These are phyloP conservation scores for Mastacembelus armatus DNA, from an alignment of 2,797 vertebrate species.

Conservation along the genomic window DNA sequence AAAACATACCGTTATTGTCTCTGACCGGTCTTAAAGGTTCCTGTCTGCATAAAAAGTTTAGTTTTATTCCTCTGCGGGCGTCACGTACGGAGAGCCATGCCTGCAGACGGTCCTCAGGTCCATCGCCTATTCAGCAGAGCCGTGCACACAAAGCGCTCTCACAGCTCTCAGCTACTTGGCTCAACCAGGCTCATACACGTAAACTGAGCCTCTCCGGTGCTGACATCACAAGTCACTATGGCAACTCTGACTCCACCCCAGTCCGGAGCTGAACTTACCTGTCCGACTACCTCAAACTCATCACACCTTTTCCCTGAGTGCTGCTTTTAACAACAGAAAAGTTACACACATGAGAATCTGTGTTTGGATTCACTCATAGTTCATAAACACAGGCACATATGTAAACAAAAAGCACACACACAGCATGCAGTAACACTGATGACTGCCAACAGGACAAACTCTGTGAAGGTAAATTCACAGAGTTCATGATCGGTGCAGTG, in stretches of 20 bases:
- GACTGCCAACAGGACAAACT: constrained; percentile 6
- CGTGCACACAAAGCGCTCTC: constrained; percentile 32
- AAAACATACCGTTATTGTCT: constrained; percentile 51
- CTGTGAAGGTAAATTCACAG: constrained; percentile 45
- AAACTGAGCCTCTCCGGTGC: constrained; percentile 76
- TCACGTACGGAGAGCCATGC: constrained; percentile 47
- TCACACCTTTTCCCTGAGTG: neutral
- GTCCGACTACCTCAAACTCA: constrained; percentile 66
- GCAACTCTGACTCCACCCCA: constrained; percentile 81
- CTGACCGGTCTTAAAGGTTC: constrained; percentile 30
- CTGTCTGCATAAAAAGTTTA: constrained; percentile 39
- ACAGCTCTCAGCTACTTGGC: constrained; percentile 42
- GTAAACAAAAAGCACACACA: constrained; percentile 1
- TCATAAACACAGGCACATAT: too few species aligned
- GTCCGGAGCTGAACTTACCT: constrained; percentile 76
- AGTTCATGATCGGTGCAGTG: constrained; percentile 25
- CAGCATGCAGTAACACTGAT: neutral
- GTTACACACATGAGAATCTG: neutral
- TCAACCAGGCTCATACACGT: constrained; percentile 77
- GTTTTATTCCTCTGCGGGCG: constrained; percentile 41
- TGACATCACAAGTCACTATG: constrained; percentile 83
- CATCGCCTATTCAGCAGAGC: constrained; percentile 58
- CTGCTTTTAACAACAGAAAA: neutral
- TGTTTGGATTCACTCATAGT: neutral
- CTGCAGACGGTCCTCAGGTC: constrained; percentile 36